Base-by-base conservation (phyloP, 2,888 invertebrate species). In the Timandra comae region DNA sequence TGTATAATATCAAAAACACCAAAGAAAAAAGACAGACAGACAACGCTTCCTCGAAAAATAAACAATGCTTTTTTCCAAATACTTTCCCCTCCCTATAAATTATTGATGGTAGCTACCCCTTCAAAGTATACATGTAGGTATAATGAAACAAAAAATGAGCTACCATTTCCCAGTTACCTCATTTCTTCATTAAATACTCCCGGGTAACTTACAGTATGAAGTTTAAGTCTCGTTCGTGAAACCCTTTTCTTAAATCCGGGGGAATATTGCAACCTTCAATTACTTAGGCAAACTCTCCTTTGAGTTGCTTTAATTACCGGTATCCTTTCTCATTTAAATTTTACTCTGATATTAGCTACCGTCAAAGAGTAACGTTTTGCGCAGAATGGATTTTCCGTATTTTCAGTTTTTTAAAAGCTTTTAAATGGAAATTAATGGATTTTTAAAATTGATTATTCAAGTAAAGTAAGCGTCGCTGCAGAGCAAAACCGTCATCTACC, bases 231-330 rank as follows among this genome's bases (percentile, higher is more conserved):
- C 23, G 10, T 23, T 24, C 21, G 9, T 24, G 7, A 22, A 7
- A 25, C 13, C 41, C 40, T 33, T 35, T 44, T 35, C 58, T 56
- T 41, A 61, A 69, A 67, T 64, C 64, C 61, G 33, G 45, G 39
- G 43, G 46, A 55, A 55, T 38, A 54, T 58, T 62, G 63, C 63
- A 64, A 65, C 66, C 71, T 67, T 64, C 68, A 73, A 74, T 74
- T 72, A 74, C 66, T 69, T 61, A 61, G 52, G 57, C 58, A 59
- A 67, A 63, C 56, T 50, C 61, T 56, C 52, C 61, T 62, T 59
- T 52, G 57, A 64, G 55, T 56, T 54, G 56, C 55, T 64, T 42
- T 72, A 71, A 74, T 71, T 72, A 70, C 59, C 41, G 56, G 54
- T 67, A 63, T 69, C 65, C 58, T 58, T 65, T 57, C 59, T 56